Conservation (phyloP, 2,797 vertebrate genomes). For the Silurus lanzhouensis region DNA sequence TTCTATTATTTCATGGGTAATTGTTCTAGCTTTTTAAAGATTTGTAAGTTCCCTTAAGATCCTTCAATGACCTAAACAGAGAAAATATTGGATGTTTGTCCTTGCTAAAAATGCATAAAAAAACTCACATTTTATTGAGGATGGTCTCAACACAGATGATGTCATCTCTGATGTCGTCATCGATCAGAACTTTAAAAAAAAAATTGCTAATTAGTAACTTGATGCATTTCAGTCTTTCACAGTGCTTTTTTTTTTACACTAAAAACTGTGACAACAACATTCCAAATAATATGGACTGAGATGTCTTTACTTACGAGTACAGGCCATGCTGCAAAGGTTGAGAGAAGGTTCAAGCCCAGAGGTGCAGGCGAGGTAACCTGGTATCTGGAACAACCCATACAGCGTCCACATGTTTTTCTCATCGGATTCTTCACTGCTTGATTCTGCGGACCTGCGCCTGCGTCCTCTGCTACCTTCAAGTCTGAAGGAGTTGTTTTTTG, state of each 20-base stretch:
- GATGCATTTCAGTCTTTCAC: not conserved
- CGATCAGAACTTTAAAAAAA: slow-evolving; percentile 55
- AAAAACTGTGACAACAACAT: not conserved
- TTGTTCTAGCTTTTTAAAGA: too few relatives aligned
- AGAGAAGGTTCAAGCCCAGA: not conserved
- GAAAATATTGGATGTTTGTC: too few relatives aligned
- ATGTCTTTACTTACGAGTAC: slow-evolving; percentile 58
- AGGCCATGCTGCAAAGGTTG: slow-evolving; percentile 57
- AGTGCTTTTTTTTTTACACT: not conserved
- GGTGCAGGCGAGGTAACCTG: slow-evolving; percentile 55
- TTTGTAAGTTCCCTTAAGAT: too few relatives aligned
- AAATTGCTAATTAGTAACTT: not conserved
- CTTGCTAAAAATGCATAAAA: not conserved
- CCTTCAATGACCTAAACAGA: too few relatives aligned
- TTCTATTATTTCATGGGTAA: too few relatives aligned
- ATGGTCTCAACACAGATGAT: slow-evolving; percentile 56
- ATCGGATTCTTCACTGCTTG: not conserved
- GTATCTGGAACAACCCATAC: slow-evolving; percentile 68
- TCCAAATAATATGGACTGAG: not conserved
- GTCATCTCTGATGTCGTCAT: slow-evolving; percentile 61
- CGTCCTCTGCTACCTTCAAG: not conserved
- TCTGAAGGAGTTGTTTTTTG: not conserved
- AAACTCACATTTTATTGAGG: slow-evolving; percentile 43
- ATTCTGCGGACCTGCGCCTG: not conserved
- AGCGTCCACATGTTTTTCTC: slow-evolving; percentile 16